A percentile compares a stretch with the other conserved stretches of the same genome.
These are phyloP conservation scores for Empidonax traillii DNA, from an alignment of 2,113 vertebrate genomes.

Conservation along the genomic window DNA sequence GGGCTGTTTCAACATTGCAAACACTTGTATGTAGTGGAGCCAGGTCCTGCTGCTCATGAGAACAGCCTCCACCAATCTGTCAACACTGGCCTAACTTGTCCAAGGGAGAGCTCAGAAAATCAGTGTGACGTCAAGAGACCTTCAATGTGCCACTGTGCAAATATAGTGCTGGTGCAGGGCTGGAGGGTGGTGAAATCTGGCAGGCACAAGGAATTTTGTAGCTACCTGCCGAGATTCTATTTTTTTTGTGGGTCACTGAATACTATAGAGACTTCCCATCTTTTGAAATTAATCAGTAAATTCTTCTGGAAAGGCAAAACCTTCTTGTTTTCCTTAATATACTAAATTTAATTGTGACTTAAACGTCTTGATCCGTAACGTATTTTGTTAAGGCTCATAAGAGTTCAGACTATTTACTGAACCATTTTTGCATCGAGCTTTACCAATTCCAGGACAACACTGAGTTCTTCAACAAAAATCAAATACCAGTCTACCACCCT, in stretches of 20 bases:
- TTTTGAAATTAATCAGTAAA: neutral
- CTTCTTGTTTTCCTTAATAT: neutral
- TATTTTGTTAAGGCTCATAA: neutral
- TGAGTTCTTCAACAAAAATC: neutral
- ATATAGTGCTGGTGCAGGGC: neutral
- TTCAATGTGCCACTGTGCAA: neutral
- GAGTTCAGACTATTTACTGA: neutral
- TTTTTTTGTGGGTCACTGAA: neutral
- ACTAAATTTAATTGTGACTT: neutral
- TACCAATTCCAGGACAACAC: neutral
- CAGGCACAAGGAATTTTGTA: neutral
- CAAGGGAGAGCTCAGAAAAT: conserved; percentile 4
- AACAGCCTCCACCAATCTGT: conserved; percentile 18
- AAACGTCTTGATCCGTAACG: neutral
- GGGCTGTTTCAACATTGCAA: conserved; percentile 35
- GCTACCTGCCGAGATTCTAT: neutral
- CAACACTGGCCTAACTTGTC: neutral
- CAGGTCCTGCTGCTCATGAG: neutral
- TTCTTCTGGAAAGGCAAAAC: neutral
- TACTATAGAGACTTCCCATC: neutral
- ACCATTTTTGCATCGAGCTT: neutral
- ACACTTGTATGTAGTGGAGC: conserved; percentile 2
- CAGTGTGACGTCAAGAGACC: neutral
- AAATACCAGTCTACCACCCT: neutral
- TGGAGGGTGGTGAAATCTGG: neutral